Evolutionary conservation across 1,140 invertebrate genomes (phyloP).

Genomic region (Drosophila insularis): DNA sequence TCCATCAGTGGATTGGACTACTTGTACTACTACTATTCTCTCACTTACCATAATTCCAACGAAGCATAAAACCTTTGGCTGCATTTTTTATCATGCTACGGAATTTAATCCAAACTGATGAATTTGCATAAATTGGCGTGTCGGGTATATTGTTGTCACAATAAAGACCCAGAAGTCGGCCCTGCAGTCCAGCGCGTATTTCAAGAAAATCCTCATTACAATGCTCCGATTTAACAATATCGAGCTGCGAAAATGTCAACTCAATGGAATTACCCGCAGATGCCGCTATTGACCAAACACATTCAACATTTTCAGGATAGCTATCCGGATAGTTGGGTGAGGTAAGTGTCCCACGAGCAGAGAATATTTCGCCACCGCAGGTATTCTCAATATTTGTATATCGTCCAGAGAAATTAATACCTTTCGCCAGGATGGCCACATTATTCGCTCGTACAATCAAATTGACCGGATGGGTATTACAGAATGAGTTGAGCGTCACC

Average conservation of each 20-base stretch:
- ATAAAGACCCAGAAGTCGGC: constrained; percentile 86
- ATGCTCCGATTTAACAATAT: constrained; percentile 86
- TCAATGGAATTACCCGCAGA: constrained; percentile 86
- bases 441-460: constrained; percentile 50
- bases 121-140: constrained; percentile 83
- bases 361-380: constrained; percentile 88
- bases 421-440: constrained; percentile 32
- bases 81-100: constrained; percentile 86
- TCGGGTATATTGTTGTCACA: constrained; percentile 87
- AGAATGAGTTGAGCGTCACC: constrained; percentile 42
- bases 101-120: constrained; percentile 92
- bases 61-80: constrained; percentile 89
- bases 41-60: constrained; percentile 86
- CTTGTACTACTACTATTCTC: too few species aligned
- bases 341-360: constrained; percentile 86
- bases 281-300: constrained; percentile 89
- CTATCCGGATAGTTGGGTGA: constrained; percentile 91
- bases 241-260: constrained; percentile 83
- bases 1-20: too few species aligned
- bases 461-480: constrained; percentile 44
- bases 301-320: constrained; percentile 90
- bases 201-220: constrained; percentile 94
- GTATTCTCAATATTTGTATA: constrained; percentile 77
- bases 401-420: constrained; percentile 49
- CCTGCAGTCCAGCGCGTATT: constrained; percentile 86